These are phyloP conservation scores for Eulimnadia texana DNA, from an alignment of 1,140 invertebrate species.

Conservation along the genomic window DNA sequence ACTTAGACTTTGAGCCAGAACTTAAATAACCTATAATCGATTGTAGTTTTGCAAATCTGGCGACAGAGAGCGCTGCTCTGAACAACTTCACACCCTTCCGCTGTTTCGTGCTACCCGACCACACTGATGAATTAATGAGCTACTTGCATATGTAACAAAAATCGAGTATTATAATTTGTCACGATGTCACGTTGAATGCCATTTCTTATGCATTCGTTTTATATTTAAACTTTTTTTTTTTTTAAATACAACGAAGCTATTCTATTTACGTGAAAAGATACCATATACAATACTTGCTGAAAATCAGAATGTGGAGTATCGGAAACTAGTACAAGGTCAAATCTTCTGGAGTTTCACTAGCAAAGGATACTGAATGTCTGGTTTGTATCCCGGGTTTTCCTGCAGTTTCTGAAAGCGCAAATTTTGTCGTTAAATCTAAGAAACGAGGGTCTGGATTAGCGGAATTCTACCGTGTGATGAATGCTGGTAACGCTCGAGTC, in stretches of 20 bases:
- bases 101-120: not conserved
- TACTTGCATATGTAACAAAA: not conserved
- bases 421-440: too few species aligned
- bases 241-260: too few species aligned
- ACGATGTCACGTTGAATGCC: too few species aligned
- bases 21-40: not conserved
- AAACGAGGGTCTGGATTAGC: too few species aligned
- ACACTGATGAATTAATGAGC: not conserved
- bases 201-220: too few species aligned
- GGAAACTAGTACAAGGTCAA: too few species aligned
- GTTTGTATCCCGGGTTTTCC: not conserved
- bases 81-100: not conserved
- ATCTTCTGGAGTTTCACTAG: not conserved
- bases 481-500: not conserved
- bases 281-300: too few species aligned
- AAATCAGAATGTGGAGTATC: too few species aligned
- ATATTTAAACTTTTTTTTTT: too few species aligned
- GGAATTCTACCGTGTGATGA: conserved; percentile 10
- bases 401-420: not conserved
- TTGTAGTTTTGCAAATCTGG: not conserved
- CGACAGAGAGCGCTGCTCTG: not conserved
- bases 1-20: too few species aligned
- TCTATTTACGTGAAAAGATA: too few species aligned
- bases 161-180: too few species aligned
- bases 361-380: not conserved